Evolutionary conservation across 2,888 invertebrate genomes (phyloP).

Genomic region (Lasioglossum leucozonium): DNA sequence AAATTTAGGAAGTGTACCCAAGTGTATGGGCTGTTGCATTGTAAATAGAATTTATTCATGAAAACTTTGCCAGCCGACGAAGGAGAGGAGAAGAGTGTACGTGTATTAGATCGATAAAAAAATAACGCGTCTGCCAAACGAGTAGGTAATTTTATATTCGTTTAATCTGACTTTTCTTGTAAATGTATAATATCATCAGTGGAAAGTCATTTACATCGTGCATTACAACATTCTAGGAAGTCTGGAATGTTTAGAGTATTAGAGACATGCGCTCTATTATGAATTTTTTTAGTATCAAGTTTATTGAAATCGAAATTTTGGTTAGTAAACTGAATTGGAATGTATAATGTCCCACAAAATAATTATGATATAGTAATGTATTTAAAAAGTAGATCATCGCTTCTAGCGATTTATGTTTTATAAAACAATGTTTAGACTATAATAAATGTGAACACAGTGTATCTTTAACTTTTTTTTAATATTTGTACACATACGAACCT

Average conservation of each 20-base stretch:
- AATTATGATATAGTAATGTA: constrained; percentile 55
- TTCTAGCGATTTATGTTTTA: constrained; percentile 76
- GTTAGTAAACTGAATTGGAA: constrained; percentile 48
- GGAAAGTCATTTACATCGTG: constrained; percentile 46
- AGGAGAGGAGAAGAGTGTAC: constrained; percentile 16
- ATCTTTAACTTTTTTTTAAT: constrained; percentile 68
- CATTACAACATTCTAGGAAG: constrained; percentile 50
- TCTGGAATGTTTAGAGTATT: constrained; percentile 20
- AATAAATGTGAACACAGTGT: constrained; percentile 74
- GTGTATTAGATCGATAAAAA: constrained; percentile 45
- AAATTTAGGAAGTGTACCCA: constrained; percentile 50
- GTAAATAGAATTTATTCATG: constrained; percentile 62
- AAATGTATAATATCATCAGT: constrained; percentile 57
- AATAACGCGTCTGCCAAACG: constrained; percentile 18
- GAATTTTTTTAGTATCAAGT: constrained; percentile 47
- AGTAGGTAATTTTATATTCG: constrained; percentile 65
- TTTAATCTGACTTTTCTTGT: constrained; percentile 61
- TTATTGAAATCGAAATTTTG: constrained; percentile 43
- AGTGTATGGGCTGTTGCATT: constrained; percentile 55
- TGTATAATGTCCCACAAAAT: constrained; percentile 32
- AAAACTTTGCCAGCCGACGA: constrained; percentile 55
- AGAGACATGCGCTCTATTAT: constrained; percentile 22
- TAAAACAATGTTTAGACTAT: constrained; percentile 74
- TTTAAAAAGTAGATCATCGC: constrained; percentile 70
- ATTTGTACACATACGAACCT: constrained; percentile 66